phyloP scores from a whole-genome alignment of 2,797 vertebrate genomes.

The Aselliscus stoliczkanus region DNA sequence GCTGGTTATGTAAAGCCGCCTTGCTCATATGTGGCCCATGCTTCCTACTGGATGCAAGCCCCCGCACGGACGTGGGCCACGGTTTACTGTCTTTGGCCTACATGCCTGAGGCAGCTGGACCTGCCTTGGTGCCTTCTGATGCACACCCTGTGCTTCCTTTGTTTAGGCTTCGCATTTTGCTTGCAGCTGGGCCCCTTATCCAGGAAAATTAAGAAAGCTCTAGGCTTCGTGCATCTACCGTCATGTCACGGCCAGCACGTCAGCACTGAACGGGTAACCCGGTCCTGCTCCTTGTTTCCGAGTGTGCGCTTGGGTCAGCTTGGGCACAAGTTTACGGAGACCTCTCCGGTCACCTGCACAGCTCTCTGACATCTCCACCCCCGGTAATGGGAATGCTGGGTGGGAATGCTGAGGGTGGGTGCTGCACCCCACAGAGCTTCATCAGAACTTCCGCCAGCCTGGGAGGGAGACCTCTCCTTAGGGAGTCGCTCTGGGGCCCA shows the following conservation, averaged over 20 bases:
- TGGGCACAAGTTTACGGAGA: not conserved
- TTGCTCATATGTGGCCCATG: fast-evolving
- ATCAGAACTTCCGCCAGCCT: fast-evolving
- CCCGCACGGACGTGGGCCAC: fast-evolving
- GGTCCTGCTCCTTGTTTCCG: not conserved
- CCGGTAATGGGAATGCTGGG: too few relatives aligned
- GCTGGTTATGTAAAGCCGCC: not conserved
- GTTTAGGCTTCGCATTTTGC: not conserved
- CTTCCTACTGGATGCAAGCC: not conserved
- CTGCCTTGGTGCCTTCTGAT: fast-evolving
- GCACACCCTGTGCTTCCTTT: fast-evolving
- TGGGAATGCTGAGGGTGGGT: fast-evolving
- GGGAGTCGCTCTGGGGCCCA: fast-evolving
- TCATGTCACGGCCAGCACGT: not conserved
- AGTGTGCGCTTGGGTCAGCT: fast-evolving
- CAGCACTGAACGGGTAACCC: fast-evolving
- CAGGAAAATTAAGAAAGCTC: fast-evolving
- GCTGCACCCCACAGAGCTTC: fast-evolving
- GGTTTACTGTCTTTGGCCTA: fast-evolving
- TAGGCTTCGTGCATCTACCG: fast-evolving
- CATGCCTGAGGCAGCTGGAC: fast-evolving
- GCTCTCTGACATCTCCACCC: not conserved
- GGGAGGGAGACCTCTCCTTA: not conserved
- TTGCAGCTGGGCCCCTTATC: not conserved
- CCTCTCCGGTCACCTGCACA: fast-evolving